Evolutionary conservation across 2,113 vertebrate species (phyloP), one percentile per base, ranked within the genome.

Genomic region (Nerophis ophidion): DNA sequence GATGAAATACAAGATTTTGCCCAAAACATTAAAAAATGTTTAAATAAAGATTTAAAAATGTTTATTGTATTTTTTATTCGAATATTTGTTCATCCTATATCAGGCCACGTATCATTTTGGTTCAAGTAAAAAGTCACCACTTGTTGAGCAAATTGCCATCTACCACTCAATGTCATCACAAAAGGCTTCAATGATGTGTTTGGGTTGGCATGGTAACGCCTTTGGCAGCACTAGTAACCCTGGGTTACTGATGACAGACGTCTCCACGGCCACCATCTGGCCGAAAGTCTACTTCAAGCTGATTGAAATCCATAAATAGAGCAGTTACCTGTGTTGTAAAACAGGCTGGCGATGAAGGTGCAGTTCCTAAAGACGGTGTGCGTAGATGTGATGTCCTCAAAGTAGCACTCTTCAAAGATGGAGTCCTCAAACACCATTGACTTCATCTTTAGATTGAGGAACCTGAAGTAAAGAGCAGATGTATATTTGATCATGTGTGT

Each of bases 291-390:
- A 34, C 42, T 34, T 34, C 11, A 17, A 53, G 17, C 9, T 13
- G 4, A 34, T 19, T 48, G 48, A 11, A 15, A 6, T 17, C 34
- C 45, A 49, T 33, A 51, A 17, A 7, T 17, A 26, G 35, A 46
- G 36, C 55, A 16, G 55, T 80, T 70, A 98, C 96, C 96, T 42
- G 96, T 98, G 88, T 98, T 99, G 65, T 98, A 98, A 86, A 99
- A 99, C 70, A 97, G 87, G 0, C 92, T 97, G 63, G 92, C 91
- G 76, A 97, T 82, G 60, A 99, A 97, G 6, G 93, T 95, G 90
- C 96, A 98, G 89, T 98, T 99, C 71, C 87, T 95, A 83, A 99
- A 99, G 86, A 97, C 91, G 17, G 93, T 97, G 89, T 98, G 95
- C 72, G 90, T 98, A 74, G 96, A 95, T 1, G 96, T 98, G 81